These are phyloP conservation scores for Zaprionus taronus DNA, from an alignment of 1,140 invertebrate genomes.

Conservation along the genomic window DNA sequence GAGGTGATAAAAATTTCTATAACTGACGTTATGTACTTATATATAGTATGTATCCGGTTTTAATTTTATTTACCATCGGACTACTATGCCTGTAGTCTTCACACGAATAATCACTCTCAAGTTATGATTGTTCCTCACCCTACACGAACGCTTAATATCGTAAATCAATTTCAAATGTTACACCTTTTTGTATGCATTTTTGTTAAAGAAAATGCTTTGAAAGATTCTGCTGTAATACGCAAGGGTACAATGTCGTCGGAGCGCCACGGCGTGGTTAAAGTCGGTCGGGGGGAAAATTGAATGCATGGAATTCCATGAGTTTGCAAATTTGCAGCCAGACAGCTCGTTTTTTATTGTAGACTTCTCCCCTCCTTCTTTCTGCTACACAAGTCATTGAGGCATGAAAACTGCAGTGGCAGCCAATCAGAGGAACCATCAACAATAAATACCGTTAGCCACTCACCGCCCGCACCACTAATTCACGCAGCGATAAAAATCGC, in stretches of 20 bases:
- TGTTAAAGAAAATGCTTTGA: too few relatives aligned
- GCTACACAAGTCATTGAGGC: slow-evolving; percentile 58
- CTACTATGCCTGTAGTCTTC: too few relatives aligned
- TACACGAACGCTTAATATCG: too few relatives aligned
- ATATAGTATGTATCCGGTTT: too few relatives aligned
- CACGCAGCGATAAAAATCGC: slow-evolving; percentile 47
- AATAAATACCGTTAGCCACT: background rate
- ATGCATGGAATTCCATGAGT: slow-evolving; percentile 54
- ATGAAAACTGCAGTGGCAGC: slow-evolving; percentile 74
- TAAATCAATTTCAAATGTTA: too few relatives aligned
- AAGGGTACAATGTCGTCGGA: background rate
- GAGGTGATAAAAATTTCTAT: too few relatives aligned
- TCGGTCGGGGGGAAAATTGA: slow-evolving; percentile 27
- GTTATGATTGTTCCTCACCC: too few relatives aligned
- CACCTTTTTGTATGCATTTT: too few relatives aligned
- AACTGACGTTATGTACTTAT: too few relatives aligned
- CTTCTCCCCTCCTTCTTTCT: background rate
- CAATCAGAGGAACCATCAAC: slow-evolving; percentile 42
- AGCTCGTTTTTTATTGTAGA: background rate
- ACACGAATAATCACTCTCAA: too few relatives aligned
- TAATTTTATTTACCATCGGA: too few relatives aligned
- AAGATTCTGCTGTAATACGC: background rate
- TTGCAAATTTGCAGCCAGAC: slow-evolving; percentile 55
- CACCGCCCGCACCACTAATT: slow-evolving; percentile 23
- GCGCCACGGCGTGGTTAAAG: background rate